Percentiles rank a stretch among this genome's conserved stretches.
phyloP scores from a whole-genome alignment of 1,140 invertebrate genomes.

The Rhizoglyphus robini region DNA sequence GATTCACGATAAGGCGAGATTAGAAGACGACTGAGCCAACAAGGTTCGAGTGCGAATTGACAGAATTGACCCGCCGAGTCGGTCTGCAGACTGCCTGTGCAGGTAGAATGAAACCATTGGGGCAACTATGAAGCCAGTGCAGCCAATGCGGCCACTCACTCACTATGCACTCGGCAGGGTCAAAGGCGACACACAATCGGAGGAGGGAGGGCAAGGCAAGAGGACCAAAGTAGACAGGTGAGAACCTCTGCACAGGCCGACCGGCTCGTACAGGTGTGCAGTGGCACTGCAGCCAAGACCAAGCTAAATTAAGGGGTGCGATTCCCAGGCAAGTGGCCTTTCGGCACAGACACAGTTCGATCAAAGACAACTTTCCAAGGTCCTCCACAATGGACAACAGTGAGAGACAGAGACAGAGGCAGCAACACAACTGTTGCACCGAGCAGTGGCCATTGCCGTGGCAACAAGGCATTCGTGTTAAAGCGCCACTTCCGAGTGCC shows the following conservation, averaged over 20 bases:
- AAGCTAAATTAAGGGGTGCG: constrained; percentile 4
- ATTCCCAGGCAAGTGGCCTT: neutral
- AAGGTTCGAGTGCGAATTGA: constrained; percentile 8
- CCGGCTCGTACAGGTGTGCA: neutral
- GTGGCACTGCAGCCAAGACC: neutral
- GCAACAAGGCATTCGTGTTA: neutral
- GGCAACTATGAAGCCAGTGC: neutral
- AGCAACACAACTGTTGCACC: neutral
- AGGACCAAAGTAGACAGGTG: constrained; percentile 4
- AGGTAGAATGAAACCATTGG: neutral
- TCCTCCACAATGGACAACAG: no score
- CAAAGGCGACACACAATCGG: neutral
- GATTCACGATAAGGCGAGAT: neutral
- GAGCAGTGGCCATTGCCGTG: neutral
- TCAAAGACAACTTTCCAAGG: no score
- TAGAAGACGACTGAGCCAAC: no score
- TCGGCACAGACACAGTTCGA: neutral
- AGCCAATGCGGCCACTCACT: neutral
- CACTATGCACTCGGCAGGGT: neutral
- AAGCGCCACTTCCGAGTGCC: neutral
- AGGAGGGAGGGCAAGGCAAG: neutral
- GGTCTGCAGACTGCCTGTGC: neutral
- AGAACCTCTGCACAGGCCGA: neutral
- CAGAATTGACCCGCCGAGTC: neutral
- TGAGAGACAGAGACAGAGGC: neutral